Evolutionary conservation across 2,797 vertebrate species (phyloP).

Genomic region (Rhodeus uyekii): DNA sequence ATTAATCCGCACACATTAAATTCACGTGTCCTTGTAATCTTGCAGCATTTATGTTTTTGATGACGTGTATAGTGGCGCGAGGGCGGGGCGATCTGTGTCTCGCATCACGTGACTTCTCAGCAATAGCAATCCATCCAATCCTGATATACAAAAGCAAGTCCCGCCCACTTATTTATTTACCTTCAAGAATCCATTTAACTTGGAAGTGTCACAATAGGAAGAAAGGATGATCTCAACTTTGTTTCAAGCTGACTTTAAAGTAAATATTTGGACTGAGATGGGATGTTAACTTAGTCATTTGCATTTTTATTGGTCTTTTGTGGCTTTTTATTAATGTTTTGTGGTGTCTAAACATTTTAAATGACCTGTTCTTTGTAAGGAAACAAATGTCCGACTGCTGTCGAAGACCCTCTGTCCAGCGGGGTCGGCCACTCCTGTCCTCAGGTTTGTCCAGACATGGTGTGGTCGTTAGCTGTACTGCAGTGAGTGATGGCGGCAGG

Average conservation of each 20-base stretch:
- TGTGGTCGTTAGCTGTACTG: constrained; percentile 43
- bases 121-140: neutral
- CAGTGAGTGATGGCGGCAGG: constrained; percentile 56
- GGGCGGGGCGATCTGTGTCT: neutral
- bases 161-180: neutral
- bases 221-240: neutral
- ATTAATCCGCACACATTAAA: neutral
- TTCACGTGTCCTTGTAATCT: neutral
- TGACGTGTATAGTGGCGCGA: neutral
- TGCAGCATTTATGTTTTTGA: neutral
- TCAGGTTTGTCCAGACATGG: constrained; percentile 40
- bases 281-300: neutral
- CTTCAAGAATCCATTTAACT: neutral
- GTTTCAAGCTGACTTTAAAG: neutral
- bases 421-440: constrained; percentile 25
- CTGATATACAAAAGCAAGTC: neutral
- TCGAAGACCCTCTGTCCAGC: constrained; percentile 31
- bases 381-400: constrained; percentile 32
- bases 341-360: neutral
- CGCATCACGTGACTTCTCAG: neutral
- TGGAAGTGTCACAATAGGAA: neutral
- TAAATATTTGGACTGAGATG: constrained; percentile 17
- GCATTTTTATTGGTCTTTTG: constrained; percentile 7
- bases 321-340: neutral
- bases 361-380: neutral